Evolutionary conservation across 2,888 invertebrate species (phyloP), one percentile per base, ranked within the genome.

Genomic region (Drosophila phalerata): DNA sequence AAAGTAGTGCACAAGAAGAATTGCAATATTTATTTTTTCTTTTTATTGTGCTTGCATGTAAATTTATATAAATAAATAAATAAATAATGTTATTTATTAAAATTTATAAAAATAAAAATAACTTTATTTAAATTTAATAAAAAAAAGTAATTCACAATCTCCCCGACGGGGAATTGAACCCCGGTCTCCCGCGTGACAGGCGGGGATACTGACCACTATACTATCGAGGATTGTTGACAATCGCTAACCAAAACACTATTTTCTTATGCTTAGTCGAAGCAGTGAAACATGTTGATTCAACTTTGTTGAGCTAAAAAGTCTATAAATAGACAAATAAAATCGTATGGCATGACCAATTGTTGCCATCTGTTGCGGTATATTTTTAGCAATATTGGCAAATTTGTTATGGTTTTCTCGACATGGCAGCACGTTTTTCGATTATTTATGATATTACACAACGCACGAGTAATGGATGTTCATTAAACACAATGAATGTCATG

Each of bases 111-210:
- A 34, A 25, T 10, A 5, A 37, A 15, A 17, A 38, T 2, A 25
- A 37, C 28, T 1, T 0, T 22, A 32, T 9, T 25, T 11, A 2
- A 42, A 28, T 40, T 45, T 28, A 3, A 25, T n/a, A 25, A 45
- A 22, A 73, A 72, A 60, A 64, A 56, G 32, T 15, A 30, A 11
- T 22, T 10, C 40, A 60, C 70, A 52, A 64, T 5, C 49, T 91
- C 90, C 91, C 91, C 91, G 90, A 90, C 90, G 90, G 90, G 91
- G 90, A 91, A 91, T 91, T 90, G 91, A 91, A 90, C 90, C 90
- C 90, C 90, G 91, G 90, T 90, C 91, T 90, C 90, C 91, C 91
- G 91, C 91, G 90, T 90, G 91, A 90, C 91, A 91, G 90, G 90
- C 90, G 90, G 91, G 88, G 91, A 90, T 90, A 90, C 90, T 88